Base-by-base conservation (phyloP, 2,113 vertebrate species). In the Cisticola juncidis region DNA sequence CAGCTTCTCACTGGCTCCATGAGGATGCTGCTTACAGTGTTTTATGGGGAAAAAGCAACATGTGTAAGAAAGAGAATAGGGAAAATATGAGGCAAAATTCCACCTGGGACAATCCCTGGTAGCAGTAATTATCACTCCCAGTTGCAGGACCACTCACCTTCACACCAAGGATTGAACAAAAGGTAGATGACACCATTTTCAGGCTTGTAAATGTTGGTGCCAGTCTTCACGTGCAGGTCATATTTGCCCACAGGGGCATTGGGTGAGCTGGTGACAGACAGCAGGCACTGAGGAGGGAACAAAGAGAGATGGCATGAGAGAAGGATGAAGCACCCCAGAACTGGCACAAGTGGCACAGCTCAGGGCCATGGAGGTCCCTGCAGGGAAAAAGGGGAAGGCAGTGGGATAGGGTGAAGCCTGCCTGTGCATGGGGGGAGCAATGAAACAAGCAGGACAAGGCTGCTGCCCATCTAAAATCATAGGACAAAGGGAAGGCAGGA, bases 141-240 rank as follows among this genome's bases (percentile, higher is more conserved):
- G 9, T 10, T 40, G 45, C 3, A 4, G 53, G 54, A 38, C 15
- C 25, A 58, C 86, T 70, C 53, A 98, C 97, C 97, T 98, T 97
- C 5, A 6, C 98, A 98, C 98, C 98, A 98, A 19, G 98, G 97
- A 45, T 98, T 98, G 97, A 98, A 98, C 72, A 98, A 61, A 26
- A 98, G 33, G 48, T 97, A 98, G 87, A 98, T 5, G 5, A 60
- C 9, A 11, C 61, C 36, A 0, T 94, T 47, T 31, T 91, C 66
- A 1, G 92, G 76, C 18, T 58, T 69, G 53, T 97, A 97, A 25
- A 60, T 13, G 19, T 79, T 64, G 18, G 38, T 15, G 11, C 74
- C 92, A 12, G 84, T 93, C 90, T 96, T 97, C 80, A 98, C 84
- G 0, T 42, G 40, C 74, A 98, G 53, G 6, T 8, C 48, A 78